A percentile compares a stretch with the other conserved stretches of the same genome.
These are phyloP conservation scores for Amphimallon solstitiale DNA, from an alignment of 2,888 invertebrate genomes.

Conservation along the genomic window DNA sequence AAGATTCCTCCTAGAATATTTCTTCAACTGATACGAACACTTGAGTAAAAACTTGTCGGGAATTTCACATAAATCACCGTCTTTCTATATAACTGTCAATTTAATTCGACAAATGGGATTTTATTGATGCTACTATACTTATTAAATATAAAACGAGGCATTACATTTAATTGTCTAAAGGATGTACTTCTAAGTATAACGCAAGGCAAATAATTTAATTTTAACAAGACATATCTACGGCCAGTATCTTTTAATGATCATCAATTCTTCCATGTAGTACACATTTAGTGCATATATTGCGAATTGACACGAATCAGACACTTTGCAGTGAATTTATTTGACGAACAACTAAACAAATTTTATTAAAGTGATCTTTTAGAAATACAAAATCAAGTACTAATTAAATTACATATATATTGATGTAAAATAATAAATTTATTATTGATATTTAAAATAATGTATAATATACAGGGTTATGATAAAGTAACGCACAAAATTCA, in stretches of 20 bases:
- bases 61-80: constrained; percentile 41
- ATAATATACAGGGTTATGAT: too few relatives aligned
- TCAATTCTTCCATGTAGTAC: not conserved
- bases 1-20: too few relatives aligned
- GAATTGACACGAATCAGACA: constrained; percentile 12
- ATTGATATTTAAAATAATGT: too few relatives aligned
- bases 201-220: constrained; percentile 22
- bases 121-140: constrained; percentile 37
- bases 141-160: constrained; percentile 38
- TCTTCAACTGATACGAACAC: too few relatives aligned
- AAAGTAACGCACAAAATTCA: too few relatives aligned
- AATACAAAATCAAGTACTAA: too few relatives aligned
- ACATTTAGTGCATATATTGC: constrained; percentile 8
- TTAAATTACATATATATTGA: too few relatives aligned
- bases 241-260: constrained; percentile 12
- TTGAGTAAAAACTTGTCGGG: constrained; percentile 1
- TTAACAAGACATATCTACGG: constrained; percentile 10
- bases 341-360: not conserved
- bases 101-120: constrained; percentile 43
- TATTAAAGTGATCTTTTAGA: constrained; percentile 1
- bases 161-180: constrained; percentile 35
- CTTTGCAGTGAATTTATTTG: constrained; percentile 14
- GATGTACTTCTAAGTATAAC: not conserved
- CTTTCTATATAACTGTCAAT: constrained; percentile 41
- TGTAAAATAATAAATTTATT: too few relatives aligned